Evolutionary conservation across 2,888 invertebrate genomes (phyloP).

Genomic region (Isoperla grammatica): DNA sequence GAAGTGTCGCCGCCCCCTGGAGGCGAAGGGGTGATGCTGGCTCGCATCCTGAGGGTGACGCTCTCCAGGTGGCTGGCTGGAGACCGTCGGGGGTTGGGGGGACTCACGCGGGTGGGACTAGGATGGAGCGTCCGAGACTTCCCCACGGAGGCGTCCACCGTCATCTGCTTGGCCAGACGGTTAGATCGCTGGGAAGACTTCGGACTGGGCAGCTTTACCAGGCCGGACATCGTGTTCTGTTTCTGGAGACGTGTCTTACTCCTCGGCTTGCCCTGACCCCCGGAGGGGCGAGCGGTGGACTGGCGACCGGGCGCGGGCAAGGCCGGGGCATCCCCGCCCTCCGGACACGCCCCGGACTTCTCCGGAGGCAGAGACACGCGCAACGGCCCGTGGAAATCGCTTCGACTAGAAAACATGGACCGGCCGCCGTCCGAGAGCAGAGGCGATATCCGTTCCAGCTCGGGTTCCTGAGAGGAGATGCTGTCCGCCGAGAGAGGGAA

Average conservation of each 20-base stretch:
- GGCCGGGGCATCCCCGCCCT: slow-evolving; percentile 30
- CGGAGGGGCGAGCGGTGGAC: background rate
- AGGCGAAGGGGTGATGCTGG: slow-evolving; percentile 26
- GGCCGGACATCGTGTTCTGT: slow-evolving; percentile 30
- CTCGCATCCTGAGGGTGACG: slow-evolving; percentile 30
- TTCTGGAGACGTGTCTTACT: slow-evolving; percentile 22
- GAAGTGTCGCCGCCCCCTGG: slow-evolving; percentile 37
- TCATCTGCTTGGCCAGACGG: slow-evolving; percentile 33
- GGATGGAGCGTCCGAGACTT: slow-evolving; percentile 19
- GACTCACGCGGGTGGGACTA: slow-evolving; percentile 28
- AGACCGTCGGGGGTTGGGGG: slow-evolving; percentile 28
- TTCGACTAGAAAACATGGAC: slow-evolving; percentile 27
- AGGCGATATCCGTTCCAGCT: too few species aligned
- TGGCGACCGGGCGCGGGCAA: slow-evolving; percentile 4
- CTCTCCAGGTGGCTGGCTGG: slow-evolving; percentile 33
- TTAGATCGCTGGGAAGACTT: slow-evolving; percentile 38
- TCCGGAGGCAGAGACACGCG: slow-evolving; percentile 66
- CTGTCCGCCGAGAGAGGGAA: background rate
- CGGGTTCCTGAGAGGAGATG: background rate
- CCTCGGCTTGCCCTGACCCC: slow-evolving; percentile 18
- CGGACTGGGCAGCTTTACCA: slow-evolving; percentile 43
- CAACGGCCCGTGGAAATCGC: slow-evolving; percentile 53
- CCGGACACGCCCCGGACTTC: slow-evolving; percentile 46
- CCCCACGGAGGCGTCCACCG: slow-evolving; percentile 32
- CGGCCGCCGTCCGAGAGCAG: background rate